Evolutionary conservation across 2,797 vertebrate genomes (phyloP).

Genomic region (Falco rusticolus): DNA sequence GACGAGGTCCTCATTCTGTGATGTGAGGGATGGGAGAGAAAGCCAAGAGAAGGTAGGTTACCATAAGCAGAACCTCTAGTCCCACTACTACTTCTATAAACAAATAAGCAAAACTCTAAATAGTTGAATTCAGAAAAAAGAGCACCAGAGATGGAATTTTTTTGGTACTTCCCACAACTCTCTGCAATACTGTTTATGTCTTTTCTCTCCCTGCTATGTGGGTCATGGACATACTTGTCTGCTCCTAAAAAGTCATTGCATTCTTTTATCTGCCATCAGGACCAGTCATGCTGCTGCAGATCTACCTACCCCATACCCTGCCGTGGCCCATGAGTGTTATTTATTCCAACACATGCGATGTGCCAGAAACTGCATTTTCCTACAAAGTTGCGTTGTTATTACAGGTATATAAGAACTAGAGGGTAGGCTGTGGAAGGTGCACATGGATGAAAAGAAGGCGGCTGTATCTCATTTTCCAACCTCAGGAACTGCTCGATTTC

Average conservation of each 20-base stretch:
- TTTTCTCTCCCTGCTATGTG: conserved; percentile 19
- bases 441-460: neutral
- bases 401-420: neutral
- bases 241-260: neutral
- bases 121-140: neutral
- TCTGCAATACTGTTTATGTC: neutral
- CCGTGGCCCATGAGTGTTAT: neutral
- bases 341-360: neutral
- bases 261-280: conserved; percentile 16
- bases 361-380: neutral
- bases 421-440: neutral
- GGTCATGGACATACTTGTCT: neutral
- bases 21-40: neutral
- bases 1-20: neutral
- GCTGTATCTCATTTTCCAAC: neutral
- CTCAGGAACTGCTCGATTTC: neutral
- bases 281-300: neutral
- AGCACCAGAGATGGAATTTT: neutral
- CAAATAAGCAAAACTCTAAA: neutral
- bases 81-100: rapidly evolving
- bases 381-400: neutral
- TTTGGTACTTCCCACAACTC: neutral
- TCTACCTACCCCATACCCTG: neutral
- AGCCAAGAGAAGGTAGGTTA: neutral
- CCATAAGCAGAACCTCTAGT: neutral